Evolutionary conservation across 2,888 invertebrate species (phyloP).

Genomic region (Pristionchus arcanus): DNA sequence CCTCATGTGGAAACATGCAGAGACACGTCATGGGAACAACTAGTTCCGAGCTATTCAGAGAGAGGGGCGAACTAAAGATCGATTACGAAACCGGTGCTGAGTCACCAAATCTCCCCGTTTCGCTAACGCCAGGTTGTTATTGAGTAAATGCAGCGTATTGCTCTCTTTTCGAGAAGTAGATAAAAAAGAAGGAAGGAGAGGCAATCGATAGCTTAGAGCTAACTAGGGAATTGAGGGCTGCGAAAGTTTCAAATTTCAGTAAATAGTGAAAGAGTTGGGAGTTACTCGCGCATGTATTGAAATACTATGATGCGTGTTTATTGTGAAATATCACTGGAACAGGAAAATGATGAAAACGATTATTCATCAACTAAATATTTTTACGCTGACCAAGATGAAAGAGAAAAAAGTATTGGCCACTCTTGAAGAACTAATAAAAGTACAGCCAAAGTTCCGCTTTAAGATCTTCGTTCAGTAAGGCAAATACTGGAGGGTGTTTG

Average conservation of each 20-base stretch:
- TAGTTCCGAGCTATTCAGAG: neutral
- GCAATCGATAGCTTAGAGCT: conserved; percentile 13
- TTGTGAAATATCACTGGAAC: neutral
- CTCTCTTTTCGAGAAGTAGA: conserved; percentile 15
- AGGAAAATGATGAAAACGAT: neutral
- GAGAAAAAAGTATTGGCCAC: too few relatives aligned
- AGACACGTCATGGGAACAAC: conserved; percentile 35
- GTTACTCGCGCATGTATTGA: too few relatives aligned
- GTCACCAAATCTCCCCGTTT: neutral
- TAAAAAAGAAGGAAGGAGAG: neutral
- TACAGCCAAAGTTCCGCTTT: too few relatives aligned
- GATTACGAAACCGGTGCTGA: neutral
- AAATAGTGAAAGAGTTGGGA: neutral
- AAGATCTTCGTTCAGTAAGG: too few relatives aligned
- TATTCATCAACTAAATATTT: too few relatives aligned
- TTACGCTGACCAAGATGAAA: too few relatives aligned
- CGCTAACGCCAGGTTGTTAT: conserved; percentile 22
- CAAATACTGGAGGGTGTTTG: too few relatives aligned
- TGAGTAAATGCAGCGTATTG: neutral
- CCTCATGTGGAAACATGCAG: conserved; percentile 3
- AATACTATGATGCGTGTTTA: too few relatives aligned
- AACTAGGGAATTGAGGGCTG: neutral
- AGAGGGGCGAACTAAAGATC: neutral
- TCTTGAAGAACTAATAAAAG: too few relatives aligned
- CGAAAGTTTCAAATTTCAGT: neutral